Conservation (phyloP, 2,113 vertebrate species). For the Aspiorhynchus laticeps region DNA sequence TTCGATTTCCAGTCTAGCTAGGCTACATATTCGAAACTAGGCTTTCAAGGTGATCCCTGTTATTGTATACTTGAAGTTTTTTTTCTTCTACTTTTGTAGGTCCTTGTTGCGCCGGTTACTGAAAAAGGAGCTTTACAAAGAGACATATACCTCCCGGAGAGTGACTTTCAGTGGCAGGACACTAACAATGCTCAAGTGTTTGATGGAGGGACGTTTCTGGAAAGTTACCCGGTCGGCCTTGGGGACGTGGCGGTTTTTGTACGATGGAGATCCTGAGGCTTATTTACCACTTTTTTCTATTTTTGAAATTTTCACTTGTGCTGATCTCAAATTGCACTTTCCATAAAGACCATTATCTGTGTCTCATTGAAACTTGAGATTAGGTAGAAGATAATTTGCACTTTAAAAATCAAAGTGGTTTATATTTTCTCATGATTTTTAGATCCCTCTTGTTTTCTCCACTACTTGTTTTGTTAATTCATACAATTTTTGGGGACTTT, state of each 20-base stretch:
- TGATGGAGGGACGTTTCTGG: constrained; percentile 83
- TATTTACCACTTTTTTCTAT: constrained; percentile 54
- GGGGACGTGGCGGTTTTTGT: constrained; percentile 82
- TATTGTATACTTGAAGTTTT: not conserved
- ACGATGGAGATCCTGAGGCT: constrained; percentile 67
- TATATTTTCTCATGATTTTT: constrained; percentile 60
- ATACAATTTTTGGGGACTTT: constrained; percentile 40
- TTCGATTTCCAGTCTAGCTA: not conserved
- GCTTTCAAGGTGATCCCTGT: not conserved
- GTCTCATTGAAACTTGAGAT: constrained; percentile 69
- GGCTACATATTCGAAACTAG: not conserved
- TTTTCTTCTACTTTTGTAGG: constrained; percentile 69
- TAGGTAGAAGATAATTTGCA: constrained; percentile 72
- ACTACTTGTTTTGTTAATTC: constrained; percentile 55
- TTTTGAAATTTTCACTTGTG: constrained; percentile 65
- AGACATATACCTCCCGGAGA: constrained; percentile 86
- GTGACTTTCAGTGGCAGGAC: constrained; percentile 83
- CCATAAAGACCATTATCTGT: constrained; percentile 75
- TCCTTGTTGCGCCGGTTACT: constrained; percentile 86
- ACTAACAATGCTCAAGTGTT: constrained; percentile 78
- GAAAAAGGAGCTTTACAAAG: constrained; percentile 77
- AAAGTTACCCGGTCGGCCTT: constrained; percentile 80
- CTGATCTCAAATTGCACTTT: constrained; percentile 80
- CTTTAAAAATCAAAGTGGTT: constrained; percentile 75
- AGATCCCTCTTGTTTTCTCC: constrained; percentile 37